Percentiles rank a stretch among this genome's conserved stretches.
Evolutionary conservation across 2,797 vertebrate species (phyloP).

Genomic region (Lates japonicus): DNA sequence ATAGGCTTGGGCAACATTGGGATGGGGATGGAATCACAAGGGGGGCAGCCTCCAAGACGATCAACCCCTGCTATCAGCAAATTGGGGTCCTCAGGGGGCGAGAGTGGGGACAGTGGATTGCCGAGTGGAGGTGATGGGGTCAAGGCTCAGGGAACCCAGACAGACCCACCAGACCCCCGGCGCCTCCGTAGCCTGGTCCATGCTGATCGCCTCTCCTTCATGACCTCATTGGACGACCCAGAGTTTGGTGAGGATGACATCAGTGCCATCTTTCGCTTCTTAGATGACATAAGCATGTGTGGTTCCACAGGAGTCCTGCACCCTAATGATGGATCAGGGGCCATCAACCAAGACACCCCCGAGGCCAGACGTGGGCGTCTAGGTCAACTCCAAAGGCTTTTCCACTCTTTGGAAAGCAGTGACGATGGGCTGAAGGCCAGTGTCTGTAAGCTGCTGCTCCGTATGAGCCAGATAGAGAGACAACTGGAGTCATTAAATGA

Average conservation of each 20-base stretch:
- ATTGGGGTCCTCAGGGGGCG: slow-evolving; percentile 63
- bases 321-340: slow-evolving; percentile 88
- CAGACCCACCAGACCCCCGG: slow-evolving; percentile 89
- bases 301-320: slow-evolving; percentile 95
- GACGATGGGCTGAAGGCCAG: slow-evolving; percentile 95
- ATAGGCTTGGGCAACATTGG: slow-evolving; percentile 66
- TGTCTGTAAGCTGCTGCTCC: slow-evolving; percentile 93
- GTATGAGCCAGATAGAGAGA: slow-evolving; percentile 96
- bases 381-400: slow-evolving; percentile 89
- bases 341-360: slow-evolving; percentile 87
- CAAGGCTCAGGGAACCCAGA: slow-evolving; percentile 93
- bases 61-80: slow-evolving; percentile 75
- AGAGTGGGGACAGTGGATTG: slow-evolving; percentile 66
- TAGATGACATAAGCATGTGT: slow-evolving; percentile 98
- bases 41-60: slow-evolving; percentile 68
- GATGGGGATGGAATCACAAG: slow-evolving; percentile 66
- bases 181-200: slow-evolving; percentile 91
- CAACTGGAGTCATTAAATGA: slow-evolving; percentile 95
- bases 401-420: slow-evolving; percentile 86
- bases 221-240: slow-evolving; percentile 94
- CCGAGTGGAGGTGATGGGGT: slow-evolving; percentile 80
- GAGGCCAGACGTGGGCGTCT: slow-evolving; percentile 84
- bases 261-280: slow-evolving; percentile 97
- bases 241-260: slow-evolving; percentile 95
- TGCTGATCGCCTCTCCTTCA: slow-evolving; percentile 88